These are phyloP conservation scores for Hemicordylus capensis DNA, from an alignment of 2,113 vertebrate genomes.

Conservation along the genomic window DNA sequence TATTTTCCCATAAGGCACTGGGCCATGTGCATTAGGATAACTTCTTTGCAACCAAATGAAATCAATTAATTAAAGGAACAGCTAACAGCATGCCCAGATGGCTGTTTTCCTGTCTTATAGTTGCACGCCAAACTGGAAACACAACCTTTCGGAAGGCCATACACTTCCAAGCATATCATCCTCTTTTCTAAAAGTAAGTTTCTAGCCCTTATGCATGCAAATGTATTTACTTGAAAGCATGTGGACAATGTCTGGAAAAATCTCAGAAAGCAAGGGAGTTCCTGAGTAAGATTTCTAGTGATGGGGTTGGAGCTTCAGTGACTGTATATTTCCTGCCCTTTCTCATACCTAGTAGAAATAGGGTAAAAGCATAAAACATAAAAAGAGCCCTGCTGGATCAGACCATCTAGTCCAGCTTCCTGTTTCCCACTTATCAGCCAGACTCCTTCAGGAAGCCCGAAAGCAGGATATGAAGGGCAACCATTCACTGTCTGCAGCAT, in stretches of 20 bases:
- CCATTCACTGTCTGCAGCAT: no score
- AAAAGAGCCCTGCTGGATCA: not conserved
- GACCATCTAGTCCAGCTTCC: not conserved
- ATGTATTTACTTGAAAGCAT: not conserved
- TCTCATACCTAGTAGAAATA: not conserved
- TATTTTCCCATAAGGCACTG: not conserved
- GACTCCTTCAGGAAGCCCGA: not conserved
- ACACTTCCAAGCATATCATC: no score
- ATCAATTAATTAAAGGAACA: accelerated
- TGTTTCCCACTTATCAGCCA: not conserved
- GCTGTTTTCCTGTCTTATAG: not conserved
- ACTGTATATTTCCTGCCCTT: not conserved
- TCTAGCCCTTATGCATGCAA: not conserved
- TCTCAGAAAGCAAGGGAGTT: not conserved
- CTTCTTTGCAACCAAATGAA: no score
- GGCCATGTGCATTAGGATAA: no score
- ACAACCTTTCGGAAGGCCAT: no score
- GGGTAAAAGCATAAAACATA: not conserved
- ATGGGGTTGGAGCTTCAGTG: not conserved
- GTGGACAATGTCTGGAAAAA: not conserved
- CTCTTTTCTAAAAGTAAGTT: no score
- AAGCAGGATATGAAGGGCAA: not conserved
- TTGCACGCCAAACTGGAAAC: no score
- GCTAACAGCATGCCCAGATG: not conserved
- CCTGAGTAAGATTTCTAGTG: not conserved